Conservation (phyloP, 2,797 vertebrate genomes). For the Manis javanica region DNA sequence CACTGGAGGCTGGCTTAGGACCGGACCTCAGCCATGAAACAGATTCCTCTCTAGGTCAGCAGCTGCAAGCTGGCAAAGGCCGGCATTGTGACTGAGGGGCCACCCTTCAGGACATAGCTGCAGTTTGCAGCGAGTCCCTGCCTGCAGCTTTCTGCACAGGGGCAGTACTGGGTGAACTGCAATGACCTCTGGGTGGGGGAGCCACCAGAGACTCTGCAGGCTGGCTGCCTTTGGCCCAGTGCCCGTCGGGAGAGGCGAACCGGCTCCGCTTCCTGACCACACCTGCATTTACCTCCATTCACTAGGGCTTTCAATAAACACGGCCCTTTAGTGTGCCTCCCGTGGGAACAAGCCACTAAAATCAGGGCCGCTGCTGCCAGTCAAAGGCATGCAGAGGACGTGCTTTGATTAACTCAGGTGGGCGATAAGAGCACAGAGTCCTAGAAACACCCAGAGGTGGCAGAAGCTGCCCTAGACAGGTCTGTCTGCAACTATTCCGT, state of each 20-base stretch:
- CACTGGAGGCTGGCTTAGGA: neutral
- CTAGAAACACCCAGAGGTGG: neutral
- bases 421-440: neutral
- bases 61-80: neutral
- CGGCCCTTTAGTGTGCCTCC: neutral
- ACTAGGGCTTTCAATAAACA: neutral
- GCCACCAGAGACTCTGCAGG: neutral
- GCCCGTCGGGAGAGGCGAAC: neutral
- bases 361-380: neutral
- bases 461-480: neutral
- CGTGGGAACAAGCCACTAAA: neutral
- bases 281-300: conserved; percentile 1
- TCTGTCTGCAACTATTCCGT: neutral
- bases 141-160: neutral
- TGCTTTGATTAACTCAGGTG: neutral
- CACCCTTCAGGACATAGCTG: neutral
- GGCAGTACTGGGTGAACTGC: neutral
- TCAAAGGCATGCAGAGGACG: neutral
- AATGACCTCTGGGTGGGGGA: neutral
- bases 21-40: neutral
- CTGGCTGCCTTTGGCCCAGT: neutral
- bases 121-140: too few species aligned
- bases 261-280: neutral
- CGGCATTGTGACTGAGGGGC: neutral
- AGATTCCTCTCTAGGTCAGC: neutral